Percentiles rank a stretch among this genome's conserved stretches.
phyloP scores from a whole-genome alignment of 2,888 invertebrate species.

The Cryptus viduatorius region DNA sequence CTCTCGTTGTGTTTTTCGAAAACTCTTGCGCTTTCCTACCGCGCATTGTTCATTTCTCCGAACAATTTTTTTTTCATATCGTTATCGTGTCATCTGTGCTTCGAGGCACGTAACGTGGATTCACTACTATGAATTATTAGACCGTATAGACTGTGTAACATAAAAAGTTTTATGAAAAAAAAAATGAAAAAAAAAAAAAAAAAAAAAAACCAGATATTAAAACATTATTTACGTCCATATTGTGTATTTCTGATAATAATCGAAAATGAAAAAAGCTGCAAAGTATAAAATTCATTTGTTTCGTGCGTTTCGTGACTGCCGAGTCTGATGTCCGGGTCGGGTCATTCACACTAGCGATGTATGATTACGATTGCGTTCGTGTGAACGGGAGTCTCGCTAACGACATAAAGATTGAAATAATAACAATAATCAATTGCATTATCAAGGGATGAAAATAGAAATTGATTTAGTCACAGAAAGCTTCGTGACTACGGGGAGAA shows the following conservation, averaged over 20 bases:
- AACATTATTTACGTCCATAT: too few species aligned
- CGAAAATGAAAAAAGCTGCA: neutral
- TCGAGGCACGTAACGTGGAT: too few species aligned
- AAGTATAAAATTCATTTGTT: neutral
- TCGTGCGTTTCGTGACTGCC: neutral
- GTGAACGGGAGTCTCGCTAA: neutral
- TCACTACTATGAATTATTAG: too few species aligned
- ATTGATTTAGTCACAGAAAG: neutral
- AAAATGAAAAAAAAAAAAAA: neutral
- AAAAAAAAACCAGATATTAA: neutral
- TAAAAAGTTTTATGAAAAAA: neutral
- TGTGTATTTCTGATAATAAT: too few species aligned
- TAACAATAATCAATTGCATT: neutral
- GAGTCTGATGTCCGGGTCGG: neutral
- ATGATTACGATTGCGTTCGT: neutral
- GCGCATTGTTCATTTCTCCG: neutral
- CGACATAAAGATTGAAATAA: neutral
- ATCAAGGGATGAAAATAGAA: neutral
- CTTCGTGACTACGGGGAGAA: too few species aligned
- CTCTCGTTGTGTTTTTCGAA: neutral
- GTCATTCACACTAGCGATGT: neutral
- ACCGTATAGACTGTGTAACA: too few species aligned
- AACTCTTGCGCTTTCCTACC: neutral
- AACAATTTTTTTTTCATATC: neutral
- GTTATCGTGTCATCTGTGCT: neutral